Conservation (phyloP, 2,113 vertebrate species). For the Martes martes region DNA sequence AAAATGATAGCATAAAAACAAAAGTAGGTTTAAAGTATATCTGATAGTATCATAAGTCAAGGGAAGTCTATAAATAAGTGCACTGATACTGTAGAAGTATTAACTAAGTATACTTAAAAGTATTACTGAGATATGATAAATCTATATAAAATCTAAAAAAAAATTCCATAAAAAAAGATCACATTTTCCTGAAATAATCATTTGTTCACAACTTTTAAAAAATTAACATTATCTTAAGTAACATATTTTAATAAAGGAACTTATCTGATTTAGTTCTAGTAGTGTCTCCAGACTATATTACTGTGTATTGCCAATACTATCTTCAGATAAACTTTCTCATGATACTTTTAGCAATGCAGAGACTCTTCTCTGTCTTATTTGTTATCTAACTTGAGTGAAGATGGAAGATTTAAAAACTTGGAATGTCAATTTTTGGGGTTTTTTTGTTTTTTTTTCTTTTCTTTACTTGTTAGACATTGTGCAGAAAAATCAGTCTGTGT, state of each 20-base stretch:
- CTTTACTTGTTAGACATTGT: neutral
- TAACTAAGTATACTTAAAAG: neutral
- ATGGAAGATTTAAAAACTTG: neutral
- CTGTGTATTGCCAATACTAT: neutral
- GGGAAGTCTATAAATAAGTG: neutral
- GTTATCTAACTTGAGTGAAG: neutral
- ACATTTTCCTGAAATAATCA: neutral
- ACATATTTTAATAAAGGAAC: neutral
- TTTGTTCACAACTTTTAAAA: neutral
- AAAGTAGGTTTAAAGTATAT: neutral
- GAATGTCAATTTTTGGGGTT: accelerated
- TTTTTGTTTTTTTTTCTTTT: neutral
- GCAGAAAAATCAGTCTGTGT: neutral
- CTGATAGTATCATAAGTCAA: neutral
- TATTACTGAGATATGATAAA: neutral
- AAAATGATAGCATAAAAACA: neutral
- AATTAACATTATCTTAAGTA: neutral
- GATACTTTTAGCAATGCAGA: neutral
- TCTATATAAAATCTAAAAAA: neutral
- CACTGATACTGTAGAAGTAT: neutral
- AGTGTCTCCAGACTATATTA: neutral
- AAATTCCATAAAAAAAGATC: neutral
- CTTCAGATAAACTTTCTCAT: neutral
- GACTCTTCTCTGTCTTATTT: neutral
- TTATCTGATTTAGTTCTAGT: neutral